Conservation (phyloP, 2,113 vertebrate species). For the Progne subis region DNA sequence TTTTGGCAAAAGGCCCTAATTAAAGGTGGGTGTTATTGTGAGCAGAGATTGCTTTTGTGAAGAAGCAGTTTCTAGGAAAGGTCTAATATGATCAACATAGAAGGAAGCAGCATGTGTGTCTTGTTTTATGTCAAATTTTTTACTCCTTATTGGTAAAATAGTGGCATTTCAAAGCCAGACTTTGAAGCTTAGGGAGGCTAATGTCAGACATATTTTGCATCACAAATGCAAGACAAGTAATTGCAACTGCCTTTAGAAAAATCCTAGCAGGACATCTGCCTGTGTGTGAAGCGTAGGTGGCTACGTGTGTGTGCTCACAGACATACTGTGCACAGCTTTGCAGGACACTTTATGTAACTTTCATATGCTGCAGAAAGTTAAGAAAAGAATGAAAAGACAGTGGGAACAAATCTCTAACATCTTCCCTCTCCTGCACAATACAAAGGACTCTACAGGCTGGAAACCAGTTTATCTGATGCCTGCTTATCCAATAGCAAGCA, state of each 20-base stretch:
- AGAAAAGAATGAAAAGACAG: neutral
- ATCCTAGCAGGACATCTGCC: constrained; percentile 29
- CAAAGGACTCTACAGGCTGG: neutral
- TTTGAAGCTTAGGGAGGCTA: neutral
- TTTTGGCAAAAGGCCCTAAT: neutral
- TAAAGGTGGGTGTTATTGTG: neutral
- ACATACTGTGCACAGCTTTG: neutral
- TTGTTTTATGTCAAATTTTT: neutral
- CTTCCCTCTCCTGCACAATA: neutral
- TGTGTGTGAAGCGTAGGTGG: neutral
- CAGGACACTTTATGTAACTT: constrained; percentile 33
- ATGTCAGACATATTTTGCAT: constrained; percentile 36
- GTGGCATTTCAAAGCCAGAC: neutral
- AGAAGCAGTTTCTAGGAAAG: neutral
- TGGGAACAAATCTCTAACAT: neutral
- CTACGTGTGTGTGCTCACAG: neutral
- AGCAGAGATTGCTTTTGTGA: neutral
- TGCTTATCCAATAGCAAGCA: neutral
- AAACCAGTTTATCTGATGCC: neutral
- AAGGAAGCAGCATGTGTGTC: neutral
- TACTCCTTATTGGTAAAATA: neutral
- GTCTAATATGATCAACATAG: neutral
- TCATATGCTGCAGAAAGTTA: neutral
- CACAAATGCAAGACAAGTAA: constrained; percentile 2
- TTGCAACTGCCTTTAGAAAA: constrained; percentile 17